Conservation (phyloP, 2,797 vertebrate species). For the Syngnathus rostellatus region DNA sequence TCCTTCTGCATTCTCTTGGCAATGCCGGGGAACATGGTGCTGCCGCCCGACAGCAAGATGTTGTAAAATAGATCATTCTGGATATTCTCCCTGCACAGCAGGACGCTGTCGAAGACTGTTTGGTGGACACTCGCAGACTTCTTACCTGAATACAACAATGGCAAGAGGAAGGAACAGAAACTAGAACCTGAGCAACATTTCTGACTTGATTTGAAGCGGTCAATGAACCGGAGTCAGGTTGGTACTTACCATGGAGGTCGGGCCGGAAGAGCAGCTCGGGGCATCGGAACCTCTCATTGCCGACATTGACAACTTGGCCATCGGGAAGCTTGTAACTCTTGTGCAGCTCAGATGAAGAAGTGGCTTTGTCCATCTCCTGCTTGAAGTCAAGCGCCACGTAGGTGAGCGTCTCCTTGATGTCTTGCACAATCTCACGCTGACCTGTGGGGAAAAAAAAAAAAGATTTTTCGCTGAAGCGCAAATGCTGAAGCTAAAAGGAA, state of each 20-base stretch:
- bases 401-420: slow-evolving; percentile 98
- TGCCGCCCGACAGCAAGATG: slow-evolving; percentile 94
- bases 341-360: slow-evolving; percentile 89
- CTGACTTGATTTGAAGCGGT: too few species aligned
- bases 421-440: slow-evolving; percentile 89
- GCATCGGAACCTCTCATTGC: slow-evolving; percentile 94
- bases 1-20: slow-evolving; percentile 98
- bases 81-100: slow-evolving; percentile 97
- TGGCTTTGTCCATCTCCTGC: slow-evolving; percentile 92
- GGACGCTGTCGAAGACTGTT: slow-evolving; percentile 97
- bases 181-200: background rate
- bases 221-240: too few species aligned
- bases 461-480: slow-evolving; percentile 14
- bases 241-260: slow-evolving; percentile 84
- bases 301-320: slow-evolving; percentile 96
- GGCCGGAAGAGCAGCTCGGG: slow-evolving; percentile 96
- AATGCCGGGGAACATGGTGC: slow-evolving; percentile 97
- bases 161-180: too few species aligned
- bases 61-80: slow-evolving; percentile 98
- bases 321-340: slow-evolving; percentile 97
- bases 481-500: slow-evolving; percentile 46
- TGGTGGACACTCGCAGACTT: slow-evolving; percentile 96
- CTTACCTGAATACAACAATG: slow-evolving; percentile 73
- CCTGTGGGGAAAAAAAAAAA: too few species aligned
- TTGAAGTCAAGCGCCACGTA: slow-evolving; percentile 96